phyloP scores from a whole-genome alignment of 2,113 vertebrate species.

The Octodon degus region DNA sequence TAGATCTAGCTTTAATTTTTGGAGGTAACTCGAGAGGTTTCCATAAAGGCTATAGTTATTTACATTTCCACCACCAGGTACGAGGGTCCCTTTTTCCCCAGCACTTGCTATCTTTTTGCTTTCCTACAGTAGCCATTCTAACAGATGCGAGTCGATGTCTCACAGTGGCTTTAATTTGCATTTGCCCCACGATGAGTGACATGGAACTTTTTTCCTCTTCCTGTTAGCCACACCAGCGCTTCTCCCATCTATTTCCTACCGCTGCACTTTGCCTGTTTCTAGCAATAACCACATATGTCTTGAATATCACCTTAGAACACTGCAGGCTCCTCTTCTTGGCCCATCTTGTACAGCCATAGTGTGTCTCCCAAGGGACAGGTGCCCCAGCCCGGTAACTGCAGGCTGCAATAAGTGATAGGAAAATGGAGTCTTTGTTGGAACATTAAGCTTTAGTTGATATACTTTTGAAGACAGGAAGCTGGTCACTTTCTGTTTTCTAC shows the following conservation, averaged over 20 bases:
- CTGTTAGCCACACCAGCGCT: neutral
- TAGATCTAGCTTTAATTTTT: neutral
- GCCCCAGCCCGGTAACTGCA: neutral
- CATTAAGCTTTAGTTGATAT: neutral
- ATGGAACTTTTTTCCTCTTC: neutral
- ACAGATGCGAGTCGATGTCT: neutral
- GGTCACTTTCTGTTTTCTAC: neutral
- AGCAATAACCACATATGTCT: neutral
- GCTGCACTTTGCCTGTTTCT: neutral
- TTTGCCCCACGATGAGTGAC: neutral
- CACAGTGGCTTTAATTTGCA: neutral
- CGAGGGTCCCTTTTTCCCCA: neutral
- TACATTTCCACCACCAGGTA: too few relatives aligned
- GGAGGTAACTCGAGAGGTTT: neutral
- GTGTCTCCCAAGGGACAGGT: neutral
- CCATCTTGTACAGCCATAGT: neutral
- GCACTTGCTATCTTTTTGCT: neutral
- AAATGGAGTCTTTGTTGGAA: constrained; percentile 11
- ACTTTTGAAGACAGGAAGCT: neutral
- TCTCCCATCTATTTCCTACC: neutral
- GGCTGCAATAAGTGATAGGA: neutral
- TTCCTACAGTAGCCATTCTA: neutral
- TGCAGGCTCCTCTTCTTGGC: neutral
- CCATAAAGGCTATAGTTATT: neutral
- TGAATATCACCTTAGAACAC: constrained; percentile 27